These are phyloP conservation scores for Heterocephalus glaber DNA, from an alignment of 2,113 vertebrate species.

Conservation along the genomic window DNA sequence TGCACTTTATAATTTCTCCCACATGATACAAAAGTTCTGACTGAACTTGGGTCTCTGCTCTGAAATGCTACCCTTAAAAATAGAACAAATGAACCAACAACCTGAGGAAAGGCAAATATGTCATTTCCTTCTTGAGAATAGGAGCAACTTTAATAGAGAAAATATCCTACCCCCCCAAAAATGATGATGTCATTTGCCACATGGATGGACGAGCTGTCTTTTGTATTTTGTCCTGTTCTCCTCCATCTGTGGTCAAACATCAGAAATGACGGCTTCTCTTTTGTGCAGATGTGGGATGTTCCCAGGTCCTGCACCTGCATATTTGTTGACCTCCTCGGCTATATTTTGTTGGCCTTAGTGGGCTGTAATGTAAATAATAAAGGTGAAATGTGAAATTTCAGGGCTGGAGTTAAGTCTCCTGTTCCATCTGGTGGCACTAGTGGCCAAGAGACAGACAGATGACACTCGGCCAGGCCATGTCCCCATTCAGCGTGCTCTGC, in stretches of 20 bases:
- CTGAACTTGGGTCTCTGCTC: not conserved
- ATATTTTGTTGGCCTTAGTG: not conserved
- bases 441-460: accelerated
- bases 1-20: not conserved
- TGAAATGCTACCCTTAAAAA: not conserved
- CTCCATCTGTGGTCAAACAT: not conserved
- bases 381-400: not conserved
- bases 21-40: not conserved
- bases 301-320: accelerated
- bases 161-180: not conserved
- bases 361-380: not conserved
- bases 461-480: too few species aligned
- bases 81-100: not conserved
- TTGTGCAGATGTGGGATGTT: accelerated
- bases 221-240: not conserved
- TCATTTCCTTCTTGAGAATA: not conserved
- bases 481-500: accelerated
- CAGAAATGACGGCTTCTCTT: not conserved
- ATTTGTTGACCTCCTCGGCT: accelerated
- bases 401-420: too few species aligned
- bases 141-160: not conserved
- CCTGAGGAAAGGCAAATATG: not conserved
- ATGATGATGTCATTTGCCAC: not conserved
- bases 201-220: too few species aligned
- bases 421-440: accelerated